phyloP scores from a whole-genome alignment of 1,140 invertebrate species.

The Atta texana region DNA sequence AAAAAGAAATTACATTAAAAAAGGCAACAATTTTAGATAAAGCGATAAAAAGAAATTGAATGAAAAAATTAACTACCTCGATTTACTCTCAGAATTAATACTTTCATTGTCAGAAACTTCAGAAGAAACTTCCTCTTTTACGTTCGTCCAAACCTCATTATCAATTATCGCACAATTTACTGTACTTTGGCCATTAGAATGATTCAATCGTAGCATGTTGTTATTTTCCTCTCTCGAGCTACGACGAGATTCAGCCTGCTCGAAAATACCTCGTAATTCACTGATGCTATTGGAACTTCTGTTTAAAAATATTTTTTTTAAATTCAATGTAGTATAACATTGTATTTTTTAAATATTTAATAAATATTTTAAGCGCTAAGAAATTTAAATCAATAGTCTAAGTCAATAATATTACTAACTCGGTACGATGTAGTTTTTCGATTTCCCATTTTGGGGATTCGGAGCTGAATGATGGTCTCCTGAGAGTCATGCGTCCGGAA shows the following conservation, averaged over 20 bases:
- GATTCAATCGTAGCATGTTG: conserved; percentile 76
- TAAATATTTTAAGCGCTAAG: background rate
- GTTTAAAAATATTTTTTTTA: conserved; percentile 12
- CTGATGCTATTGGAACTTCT: conserved; percentile 80
- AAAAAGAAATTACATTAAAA: conserved; percentile 34
- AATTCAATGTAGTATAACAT: background rate
- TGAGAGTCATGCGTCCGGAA: conserved; percentile 80
- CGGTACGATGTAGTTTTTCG: conserved; percentile 80
- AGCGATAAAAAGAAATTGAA: conserved; percentile 6
- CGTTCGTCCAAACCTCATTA: conserved; percentile 61
- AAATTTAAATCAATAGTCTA: conserved; percentile 14
- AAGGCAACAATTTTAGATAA: background rate
- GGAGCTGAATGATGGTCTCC: conserved; percentile 81
- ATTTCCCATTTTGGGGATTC: conserved; percentile 80
- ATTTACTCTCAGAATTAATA: conserved; percentile 64
- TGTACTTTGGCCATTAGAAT: conserved; percentile 64
- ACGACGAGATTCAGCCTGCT: conserved; percentile 78
- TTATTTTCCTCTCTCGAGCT: conserved; percentile 82
- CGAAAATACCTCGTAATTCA: conserved; percentile 80
- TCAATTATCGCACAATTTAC: conserved; percentile 31
- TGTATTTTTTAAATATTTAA: background rate
- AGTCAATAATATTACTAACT: conserved; percentile 78
- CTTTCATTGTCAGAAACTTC: conserved; percentile 63
- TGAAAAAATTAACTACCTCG: conserved; percentile 65
- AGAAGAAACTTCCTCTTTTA: conserved; percentile 67